These are phyloP conservation scores for Suncus etruscus DNA, from an alignment of 2,113 vertebrate species.

Conservation along the genomic window DNA sequence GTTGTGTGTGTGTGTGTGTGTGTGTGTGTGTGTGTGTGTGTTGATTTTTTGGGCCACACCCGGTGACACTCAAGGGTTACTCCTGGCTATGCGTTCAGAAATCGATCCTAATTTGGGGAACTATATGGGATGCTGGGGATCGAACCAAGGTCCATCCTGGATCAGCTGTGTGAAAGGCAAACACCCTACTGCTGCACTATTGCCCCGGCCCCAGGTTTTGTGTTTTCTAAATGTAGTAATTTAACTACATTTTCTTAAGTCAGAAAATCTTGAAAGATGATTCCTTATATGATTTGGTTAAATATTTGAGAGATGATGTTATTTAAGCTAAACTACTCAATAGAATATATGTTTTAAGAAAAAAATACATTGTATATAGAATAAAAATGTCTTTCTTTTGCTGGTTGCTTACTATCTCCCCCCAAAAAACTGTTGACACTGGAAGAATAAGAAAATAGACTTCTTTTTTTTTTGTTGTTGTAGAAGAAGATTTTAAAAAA, in stretches of 20 bases:
- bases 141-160: too few species aligned
- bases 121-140: too few species aligned
- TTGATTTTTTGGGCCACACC: too few species aligned
- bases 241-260: slow-evolving; percentile 24
- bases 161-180: too few species aligned
- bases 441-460: slow-evolving; percentile 58
- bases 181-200: too few species aligned
- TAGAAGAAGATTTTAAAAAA: slow-evolving; percentile 70
- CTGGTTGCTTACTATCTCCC: slow-evolving; percentile 43
- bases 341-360: slow-evolving; percentile 59
- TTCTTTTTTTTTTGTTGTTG: slow-evolving; percentile 58
- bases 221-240: too few species aligned
- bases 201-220: too few species aligned
- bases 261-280: slow-evolving; percentile 51
- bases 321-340: slow-evolving; percentile 45
- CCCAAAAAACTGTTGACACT: slow-evolving; percentile 57
- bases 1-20: too few species aligned
- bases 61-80: too few species aligned
- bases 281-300: slow-evolving; percentile 50
- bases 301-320: slow-evolving; percentile 54
- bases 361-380: slow-evolving; percentile 12
- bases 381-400: slow-evolving; percentile 13
- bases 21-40: too few species aligned
- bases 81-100: too few species aligned
- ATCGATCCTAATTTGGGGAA: too few species aligned